phyloP scores from a whole-genome alignment of 2,113 vertebrate species.

The Halcyon senegalensis region DNA sequence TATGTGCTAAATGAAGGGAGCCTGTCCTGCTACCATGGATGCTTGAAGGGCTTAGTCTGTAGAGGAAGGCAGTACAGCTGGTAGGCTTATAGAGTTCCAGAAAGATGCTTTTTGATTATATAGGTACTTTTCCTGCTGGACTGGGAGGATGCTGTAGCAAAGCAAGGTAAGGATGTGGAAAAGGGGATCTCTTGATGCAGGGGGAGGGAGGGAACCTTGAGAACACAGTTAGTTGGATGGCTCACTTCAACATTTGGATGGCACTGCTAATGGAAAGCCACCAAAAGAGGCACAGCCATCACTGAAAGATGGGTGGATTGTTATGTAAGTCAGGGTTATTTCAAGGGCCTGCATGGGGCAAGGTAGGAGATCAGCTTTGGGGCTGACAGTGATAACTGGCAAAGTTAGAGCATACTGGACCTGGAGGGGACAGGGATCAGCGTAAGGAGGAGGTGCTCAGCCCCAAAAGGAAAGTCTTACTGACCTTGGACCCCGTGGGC shows the following conservation, averaged over 20 bases:
- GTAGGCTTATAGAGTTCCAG: background rate
- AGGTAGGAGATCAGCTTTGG: background rate
- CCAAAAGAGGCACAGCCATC: background rate
- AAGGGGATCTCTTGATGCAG: background rate
- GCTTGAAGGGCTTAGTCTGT: background rate
- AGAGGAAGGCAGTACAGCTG: background rate
- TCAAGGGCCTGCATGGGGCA: background rate
- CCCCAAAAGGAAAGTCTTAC: too few species aligned
- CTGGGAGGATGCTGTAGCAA: background rate
- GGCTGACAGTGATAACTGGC: background rate
- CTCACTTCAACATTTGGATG: background rate
- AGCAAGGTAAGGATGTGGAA: background rate
- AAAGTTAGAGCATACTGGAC: background rate
- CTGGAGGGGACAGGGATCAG: too few species aligned
- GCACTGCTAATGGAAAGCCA: background rate
- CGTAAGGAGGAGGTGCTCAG: background rate
- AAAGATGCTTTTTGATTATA: background rate
- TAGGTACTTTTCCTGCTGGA: background rate
- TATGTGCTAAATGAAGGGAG: fast-evolving
- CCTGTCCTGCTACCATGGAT: fast-evolving
- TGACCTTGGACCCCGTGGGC: fast-evolving
- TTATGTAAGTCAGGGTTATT: background rate
- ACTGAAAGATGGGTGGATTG: background rate
- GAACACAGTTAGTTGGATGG: fast-evolving
- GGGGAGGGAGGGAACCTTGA: background rate